Percentiles rank a stretch among this genome's conserved stretches.
Conservation (phyloP, 2,113 vertebrate species). For the Hiodon tergisus region DNA sequence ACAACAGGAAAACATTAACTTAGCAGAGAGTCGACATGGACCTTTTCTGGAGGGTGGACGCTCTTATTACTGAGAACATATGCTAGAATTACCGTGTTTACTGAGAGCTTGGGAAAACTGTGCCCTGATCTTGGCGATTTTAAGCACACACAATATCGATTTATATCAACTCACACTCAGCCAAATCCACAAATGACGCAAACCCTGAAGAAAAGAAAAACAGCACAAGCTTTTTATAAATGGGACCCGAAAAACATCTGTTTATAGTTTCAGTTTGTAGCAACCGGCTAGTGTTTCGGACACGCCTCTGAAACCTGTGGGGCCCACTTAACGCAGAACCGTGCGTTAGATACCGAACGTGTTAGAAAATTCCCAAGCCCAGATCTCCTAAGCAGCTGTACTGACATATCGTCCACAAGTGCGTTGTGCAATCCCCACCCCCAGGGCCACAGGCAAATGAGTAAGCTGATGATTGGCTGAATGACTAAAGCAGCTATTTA, state of each 20-base stretch:
- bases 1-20: not conserved
- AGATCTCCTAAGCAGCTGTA: conserved; percentile 55
- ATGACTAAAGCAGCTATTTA: conserved; percentile 31
- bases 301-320: conserved; percentile 45
- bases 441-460: conserved; percentile 21
- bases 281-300: conserved; percentile 39
- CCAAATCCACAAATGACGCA: conserved; percentile 21
- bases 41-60: not conserved
- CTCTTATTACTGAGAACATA: not conserved
- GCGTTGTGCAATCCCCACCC: conserved; percentile 35
- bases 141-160: not conserved
- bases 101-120: not conserved
- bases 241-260: conserved; percentile 49
- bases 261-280: conserved; percentile 55
- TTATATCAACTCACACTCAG: not conserved
- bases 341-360: conserved; percentile 40
- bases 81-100: not conserved
- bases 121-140: not conserved
- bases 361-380: conserved; percentile 42
- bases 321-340: conserved; percentile 47
- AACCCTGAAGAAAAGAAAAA: not conserved
- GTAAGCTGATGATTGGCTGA: conserved; percentile 28
- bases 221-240: conserved; percentile 6
- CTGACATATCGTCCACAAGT: conserved; percentile 38
- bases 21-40: not conserved